These are phyloP conservation scores for Bubalus kerabau DNA, from an alignment of 2,113 vertebrate species.

Conservation along the genomic window DNA sequence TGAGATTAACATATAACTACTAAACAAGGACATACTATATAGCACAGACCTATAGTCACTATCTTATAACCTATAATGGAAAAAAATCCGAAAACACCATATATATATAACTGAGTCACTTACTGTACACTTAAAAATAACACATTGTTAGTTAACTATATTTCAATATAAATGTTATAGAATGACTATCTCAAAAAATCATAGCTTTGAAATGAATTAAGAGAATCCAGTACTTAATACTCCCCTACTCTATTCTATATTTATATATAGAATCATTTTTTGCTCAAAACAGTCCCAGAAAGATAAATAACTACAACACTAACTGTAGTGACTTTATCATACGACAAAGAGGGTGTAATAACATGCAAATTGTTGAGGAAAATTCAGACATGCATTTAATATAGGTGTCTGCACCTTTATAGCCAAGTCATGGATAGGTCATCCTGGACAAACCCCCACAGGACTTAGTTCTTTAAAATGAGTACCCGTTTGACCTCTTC, in stretches of 20 bases:
- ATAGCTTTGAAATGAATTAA: not conserved
- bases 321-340: not conserved
- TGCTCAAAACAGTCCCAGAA: not conserved
- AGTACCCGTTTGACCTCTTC: not conserved
- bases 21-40: not conserved
- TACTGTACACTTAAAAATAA: not conserved
- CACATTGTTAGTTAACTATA: not conserved
- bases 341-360: not conserved
- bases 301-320: not conserved
- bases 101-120: not conserved
- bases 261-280: not conserved
- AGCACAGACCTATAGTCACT: not conserved
- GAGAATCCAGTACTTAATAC: not conserved
- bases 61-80: not conserved
- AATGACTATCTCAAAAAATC: not conserved
- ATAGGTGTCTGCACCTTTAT: not conserved
- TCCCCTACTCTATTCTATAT: not conserved
- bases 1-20: not conserved
- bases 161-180: not conserved
- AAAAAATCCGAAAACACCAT: not conserved
- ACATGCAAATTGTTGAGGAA: not conserved
- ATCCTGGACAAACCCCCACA: not conserved
- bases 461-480: not conserved
- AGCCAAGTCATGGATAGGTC: not conserved
- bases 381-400: not conserved